Conservation (phyloP, 2,888 invertebrate species). For the Corbicula japonica region DNA sequence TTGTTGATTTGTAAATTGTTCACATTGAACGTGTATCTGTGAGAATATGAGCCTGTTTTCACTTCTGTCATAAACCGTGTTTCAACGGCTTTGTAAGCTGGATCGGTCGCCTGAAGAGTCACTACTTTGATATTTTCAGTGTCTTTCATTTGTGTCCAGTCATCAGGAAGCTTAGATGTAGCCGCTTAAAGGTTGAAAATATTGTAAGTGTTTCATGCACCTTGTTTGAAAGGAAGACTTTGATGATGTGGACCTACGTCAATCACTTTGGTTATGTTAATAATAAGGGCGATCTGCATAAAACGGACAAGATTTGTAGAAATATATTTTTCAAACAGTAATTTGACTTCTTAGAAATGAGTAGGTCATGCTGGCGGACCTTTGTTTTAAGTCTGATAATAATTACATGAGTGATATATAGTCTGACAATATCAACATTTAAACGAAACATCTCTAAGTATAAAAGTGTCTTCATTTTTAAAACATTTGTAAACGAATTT, state of each 20-base stretch:
- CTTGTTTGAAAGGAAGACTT: constrained; percentile 11
- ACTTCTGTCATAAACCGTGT: constrained; percentile 53
- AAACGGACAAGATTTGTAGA: too few relatives aligned
- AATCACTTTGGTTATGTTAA: constrained; percentile 5
- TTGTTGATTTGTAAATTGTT: constrained; percentile 56
- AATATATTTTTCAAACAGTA: too few relatives aligned
- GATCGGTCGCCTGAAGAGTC: constrained; percentile 25
- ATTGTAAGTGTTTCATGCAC: too few relatives aligned
- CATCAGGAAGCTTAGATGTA: constrained; percentile 36
- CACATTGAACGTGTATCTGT: constrained; percentile 27
- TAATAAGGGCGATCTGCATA: constrained; percentile 3
- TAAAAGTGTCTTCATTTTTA: too few relatives aligned
- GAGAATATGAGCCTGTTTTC: constrained; percentile 40
- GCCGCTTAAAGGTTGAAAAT: constrained; percentile 35
- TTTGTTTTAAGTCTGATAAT: too few relatives aligned
- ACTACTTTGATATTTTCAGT: constrained; percentile 54
- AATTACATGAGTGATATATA: too few relatives aligned
- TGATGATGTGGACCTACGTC: not conserved
- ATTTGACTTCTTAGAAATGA: too few relatives aligned
- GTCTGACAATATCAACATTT: too few relatives aligned
- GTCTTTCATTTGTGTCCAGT: constrained; percentile 57
- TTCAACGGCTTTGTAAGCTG: constrained; percentile 49
- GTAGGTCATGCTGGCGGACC: too few relatives aligned
- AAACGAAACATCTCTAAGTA: too few relatives aligned
- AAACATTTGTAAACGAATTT: too few relatives aligned